phyloP scores from a whole-genome alignment of 2,113 vertebrate species.

The Notothenia coriiceps region DNA sequence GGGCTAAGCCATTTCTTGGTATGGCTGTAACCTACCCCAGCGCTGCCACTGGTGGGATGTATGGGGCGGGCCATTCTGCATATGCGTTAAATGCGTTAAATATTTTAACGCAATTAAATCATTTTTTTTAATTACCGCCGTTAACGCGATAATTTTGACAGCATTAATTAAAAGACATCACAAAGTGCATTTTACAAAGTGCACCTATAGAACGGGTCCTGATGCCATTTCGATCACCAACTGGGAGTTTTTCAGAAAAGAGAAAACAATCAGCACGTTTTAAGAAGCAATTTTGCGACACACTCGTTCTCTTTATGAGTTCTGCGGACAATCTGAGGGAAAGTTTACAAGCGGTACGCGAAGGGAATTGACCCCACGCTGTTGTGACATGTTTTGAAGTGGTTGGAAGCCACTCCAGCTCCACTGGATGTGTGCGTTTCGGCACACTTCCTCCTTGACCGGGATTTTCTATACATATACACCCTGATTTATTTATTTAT shows the following conservation, averaged over 20 bases:
- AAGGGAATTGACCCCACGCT: neutral
- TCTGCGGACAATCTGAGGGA: neutral
- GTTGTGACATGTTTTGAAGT: neutral
- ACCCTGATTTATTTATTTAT: neutral
- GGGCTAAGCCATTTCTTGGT: no score
- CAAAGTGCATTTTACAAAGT: no score
- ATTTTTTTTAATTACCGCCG: no score
- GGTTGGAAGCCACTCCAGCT: neutral
- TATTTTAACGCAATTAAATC: no score
- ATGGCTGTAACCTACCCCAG: no score
- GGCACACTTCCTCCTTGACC: neutral
- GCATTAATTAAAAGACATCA: no score
- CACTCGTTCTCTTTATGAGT: neutral
- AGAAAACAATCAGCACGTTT: neutral
- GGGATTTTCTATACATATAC: neutral
- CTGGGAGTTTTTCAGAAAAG: neutral
- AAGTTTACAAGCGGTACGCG: neutral
- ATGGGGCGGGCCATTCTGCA: no score
- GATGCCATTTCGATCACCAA: neutral
- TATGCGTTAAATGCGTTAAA: no score
- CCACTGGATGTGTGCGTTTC: neutral
- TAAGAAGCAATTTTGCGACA: neutral
- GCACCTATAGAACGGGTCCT: neutral
- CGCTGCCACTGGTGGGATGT: no score
- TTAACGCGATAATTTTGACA: no score